These are phyloP conservation scores for Drosophila mettleri DNA, from an alignment of 2,888 invertebrate genomes.

Conservation along the genomic window DNA sequence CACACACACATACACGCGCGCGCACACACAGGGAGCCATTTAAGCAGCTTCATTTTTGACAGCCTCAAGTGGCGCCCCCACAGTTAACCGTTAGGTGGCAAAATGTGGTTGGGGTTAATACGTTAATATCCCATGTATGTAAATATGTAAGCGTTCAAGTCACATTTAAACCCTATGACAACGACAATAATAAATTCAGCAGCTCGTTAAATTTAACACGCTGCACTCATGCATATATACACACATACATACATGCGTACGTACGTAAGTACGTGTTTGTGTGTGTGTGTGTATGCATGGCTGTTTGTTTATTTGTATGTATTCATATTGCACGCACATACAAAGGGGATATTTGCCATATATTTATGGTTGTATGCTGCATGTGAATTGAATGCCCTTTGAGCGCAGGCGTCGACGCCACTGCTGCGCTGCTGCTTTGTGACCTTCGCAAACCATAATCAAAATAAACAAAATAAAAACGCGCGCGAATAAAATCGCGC, in stretches of 20 bases:
- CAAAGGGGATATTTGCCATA: slow-evolving; percentile 32
- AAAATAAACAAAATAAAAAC: slow-evolving; percentile 22
- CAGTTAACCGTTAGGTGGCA: slow-evolving; percentile 46
- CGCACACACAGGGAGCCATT: slow-evolving; percentile 22
- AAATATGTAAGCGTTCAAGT: not conserved
- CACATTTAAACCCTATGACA: slow-evolving; percentile 32
- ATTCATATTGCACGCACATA: slow-evolving; percentile 43
- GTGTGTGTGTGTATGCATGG: not conserved
- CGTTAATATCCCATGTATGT: slow-evolving; percentile 23
- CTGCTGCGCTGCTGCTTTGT: slow-evolving; percentile 25
- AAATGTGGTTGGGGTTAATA: slow-evolving; percentile 37
- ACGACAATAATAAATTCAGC: slow-evolving; percentile 10
- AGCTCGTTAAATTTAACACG: slow-evolving; percentile 23
- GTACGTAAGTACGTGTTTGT: not conserved
- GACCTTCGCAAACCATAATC: slow-evolving; percentile 45
- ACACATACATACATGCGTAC: not conserved
- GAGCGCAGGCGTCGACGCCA: slow-evolving; percentile 18
- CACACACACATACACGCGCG: slow-evolving; percentile 10
- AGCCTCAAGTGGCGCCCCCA: slow-evolving; percentile 65
- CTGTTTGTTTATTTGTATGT: not conserved
- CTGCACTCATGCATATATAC: slow-evolving; percentile 2
- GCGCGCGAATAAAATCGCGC: slow-evolving; percentile 47
- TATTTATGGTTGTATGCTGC: not conserved
- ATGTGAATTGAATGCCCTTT: slow-evolving; percentile 33
- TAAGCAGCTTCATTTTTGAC: slow-evolving; percentile 55